Conservation (phyloP, 2,113 vertebrate species). For the Melanerpes formicivorus region DNA sequence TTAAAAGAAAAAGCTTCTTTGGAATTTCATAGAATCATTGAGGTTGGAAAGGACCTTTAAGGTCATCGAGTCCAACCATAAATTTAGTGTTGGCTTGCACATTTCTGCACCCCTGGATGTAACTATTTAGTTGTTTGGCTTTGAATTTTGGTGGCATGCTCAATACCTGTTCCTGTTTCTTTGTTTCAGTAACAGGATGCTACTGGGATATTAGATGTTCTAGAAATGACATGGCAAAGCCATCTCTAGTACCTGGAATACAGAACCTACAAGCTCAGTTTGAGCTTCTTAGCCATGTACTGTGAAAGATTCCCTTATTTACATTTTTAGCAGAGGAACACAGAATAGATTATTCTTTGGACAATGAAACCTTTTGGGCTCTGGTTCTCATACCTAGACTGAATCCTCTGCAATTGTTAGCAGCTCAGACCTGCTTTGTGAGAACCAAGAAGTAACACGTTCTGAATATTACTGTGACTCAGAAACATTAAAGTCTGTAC, state of each 20-base stretch:
- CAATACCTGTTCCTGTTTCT: background rate
- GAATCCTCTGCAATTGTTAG: background rate
- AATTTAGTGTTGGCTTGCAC: background rate
- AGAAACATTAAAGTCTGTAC: background rate
- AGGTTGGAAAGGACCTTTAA: too few relatives aligned
- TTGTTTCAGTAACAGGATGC: background rate
- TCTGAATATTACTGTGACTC: background rate
- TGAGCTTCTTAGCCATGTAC: background rate
- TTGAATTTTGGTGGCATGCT: background rate
- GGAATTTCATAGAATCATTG: too few relatives aligned
- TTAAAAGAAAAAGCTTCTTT: background rate
- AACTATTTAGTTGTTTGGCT: background rate
- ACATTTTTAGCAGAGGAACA: background rate
- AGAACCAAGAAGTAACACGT: background rate
- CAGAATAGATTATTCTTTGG: background rate
- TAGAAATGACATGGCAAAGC: background rate
- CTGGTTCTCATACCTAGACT: background rate
- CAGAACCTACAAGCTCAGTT: background rate
- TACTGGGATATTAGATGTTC: background rate
- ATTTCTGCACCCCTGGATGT: background rate
- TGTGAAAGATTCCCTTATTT: background rate
- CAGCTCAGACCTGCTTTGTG: background rate
- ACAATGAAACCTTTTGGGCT: background rate
- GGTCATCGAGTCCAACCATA: too few relatives aligned
- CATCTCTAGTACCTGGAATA: background rate